A percentile compares a stretch with the other conserved stretches of the same genome.
phyloP scores from a whole-genome alignment of 2,113 vertebrate species.

The Eptesicus fuscus region DNA sequence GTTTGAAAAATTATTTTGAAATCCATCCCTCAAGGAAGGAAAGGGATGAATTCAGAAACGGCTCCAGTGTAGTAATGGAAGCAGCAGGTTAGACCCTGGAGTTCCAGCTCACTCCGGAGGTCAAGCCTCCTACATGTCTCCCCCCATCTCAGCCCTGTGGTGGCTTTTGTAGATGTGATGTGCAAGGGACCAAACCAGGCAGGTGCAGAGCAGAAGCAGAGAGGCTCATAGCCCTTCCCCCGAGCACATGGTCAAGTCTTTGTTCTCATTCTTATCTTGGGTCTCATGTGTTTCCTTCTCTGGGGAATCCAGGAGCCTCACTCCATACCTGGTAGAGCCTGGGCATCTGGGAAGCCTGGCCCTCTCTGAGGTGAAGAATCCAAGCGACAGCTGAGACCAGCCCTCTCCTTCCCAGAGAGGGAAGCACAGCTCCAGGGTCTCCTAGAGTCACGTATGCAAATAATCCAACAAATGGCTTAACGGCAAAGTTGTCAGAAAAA shows the following conservation, averaged over 20 bases:
- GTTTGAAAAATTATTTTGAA: background rate
- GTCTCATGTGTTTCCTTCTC: background rate
- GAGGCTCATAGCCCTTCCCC: background rate
- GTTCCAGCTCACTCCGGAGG: background rate
- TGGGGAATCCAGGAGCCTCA: background rate
- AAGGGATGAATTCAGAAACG: background rate
- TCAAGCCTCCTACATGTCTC: background rate
- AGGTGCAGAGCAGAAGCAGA: background rate
- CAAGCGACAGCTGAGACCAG: background rate
- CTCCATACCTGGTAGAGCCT: background rate
- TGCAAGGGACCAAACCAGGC: background rate
- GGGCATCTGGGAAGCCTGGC: background rate
- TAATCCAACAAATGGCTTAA: conserved; percentile 58
- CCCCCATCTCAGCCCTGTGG: background rate
- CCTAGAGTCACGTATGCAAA: conserved; percentile 27
- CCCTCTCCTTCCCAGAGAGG: background rate
- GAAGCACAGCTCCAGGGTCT: background rate
- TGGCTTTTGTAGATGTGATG: background rate
- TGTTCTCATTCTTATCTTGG: background rate
- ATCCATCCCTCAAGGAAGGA: background rate
- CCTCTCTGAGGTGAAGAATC: background rate
- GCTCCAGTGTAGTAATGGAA: background rate
- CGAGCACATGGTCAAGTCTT: background rate
- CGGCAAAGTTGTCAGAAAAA: conserved; percentile 44
- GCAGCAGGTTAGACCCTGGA: background rate